These are phyloP conservation scores for Malurus melanocephalus DNA, from an alignment of 2,113 vertebrate genomes.

Conservation along the genomic window DNA sequence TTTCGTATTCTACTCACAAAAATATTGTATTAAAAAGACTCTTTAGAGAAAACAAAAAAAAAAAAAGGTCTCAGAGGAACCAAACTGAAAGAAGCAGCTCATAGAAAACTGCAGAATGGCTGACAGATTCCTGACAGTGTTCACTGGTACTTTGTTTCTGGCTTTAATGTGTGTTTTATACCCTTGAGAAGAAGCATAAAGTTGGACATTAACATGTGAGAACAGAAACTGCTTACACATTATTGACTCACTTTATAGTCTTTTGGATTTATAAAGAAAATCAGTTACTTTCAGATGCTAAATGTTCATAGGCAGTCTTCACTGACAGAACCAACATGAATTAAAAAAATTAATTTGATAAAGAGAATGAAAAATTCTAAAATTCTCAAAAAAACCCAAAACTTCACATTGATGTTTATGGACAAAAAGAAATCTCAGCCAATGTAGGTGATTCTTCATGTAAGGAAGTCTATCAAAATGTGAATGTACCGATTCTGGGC, in stretches of 20 bases:
- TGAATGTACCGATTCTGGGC: not conserved
- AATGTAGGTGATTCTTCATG: not conserved
- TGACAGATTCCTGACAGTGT: conserved; percentile 1
- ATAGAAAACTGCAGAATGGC: conserved; percentile 4
- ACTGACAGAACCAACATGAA: not conserved
- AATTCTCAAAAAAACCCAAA: not conserved
- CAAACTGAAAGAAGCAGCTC: not conserved
- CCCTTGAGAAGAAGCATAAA: not conserved
- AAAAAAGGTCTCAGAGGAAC: not conserved
- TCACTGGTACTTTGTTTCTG: not conserved
- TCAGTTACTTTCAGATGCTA: not conserved
- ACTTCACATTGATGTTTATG: not conserved
- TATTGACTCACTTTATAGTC: not conserved
- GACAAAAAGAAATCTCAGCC: not conserved
- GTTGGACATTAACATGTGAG: not conserved
- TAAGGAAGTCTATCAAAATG: not conserved
- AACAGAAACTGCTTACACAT: conserved; percentile 5
- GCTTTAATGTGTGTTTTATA: conserved; percentile 32
- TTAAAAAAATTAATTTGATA: not conserved
- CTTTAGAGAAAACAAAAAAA: conserved; percentile 31
- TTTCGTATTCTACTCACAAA: conserved; percentile 52
- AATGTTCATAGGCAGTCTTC: not conserved
- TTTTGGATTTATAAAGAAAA: conserved; percentile 30
- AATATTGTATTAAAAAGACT: conserved; percentile 43
- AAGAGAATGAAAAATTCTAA: not conserved